Evolutionary conservation across 2,113 vertebrate species (phyloP), one percentile per base, ranked within the genome.

Genomic region (Acanthochromis polyacanthus): DNA sequence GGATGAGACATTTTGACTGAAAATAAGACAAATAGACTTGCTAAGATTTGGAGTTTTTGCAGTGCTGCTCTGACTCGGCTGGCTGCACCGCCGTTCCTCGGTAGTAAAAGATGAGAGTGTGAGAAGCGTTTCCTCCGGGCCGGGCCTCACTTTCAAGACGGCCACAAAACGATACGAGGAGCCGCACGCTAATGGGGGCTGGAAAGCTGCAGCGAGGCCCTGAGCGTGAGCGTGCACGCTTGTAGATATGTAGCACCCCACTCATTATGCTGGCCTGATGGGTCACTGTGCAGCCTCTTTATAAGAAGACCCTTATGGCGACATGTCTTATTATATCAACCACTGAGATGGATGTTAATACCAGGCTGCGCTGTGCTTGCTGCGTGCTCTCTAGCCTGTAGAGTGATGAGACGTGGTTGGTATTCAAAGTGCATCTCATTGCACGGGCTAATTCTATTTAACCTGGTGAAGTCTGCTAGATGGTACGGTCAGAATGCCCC

Each of bases 401-500:
- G 81, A 84, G 71, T 32, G 84, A 79, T 63, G 83, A 78, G 78
- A 81, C 15, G n/a, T 32, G 30, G 81, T 81, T 86, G 86, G 82
- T 81, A 87, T 91, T 89, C 82, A 25, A 12, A 76, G 77, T 71
- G 84, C 71, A 78, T 91, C 85, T 86, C 77, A 59, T 84, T 72
- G 85, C 86, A 58, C 40, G 71, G 82, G 85, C 86, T 89, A 90
- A 89, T 91, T 92, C 87, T 87, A 68, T 89, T 91, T 88, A 91
- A 90, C 89, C 92, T 62, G 82, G 61, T 75, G 82, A 84, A 88
- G 84, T 85, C 83, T 83, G 82, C 83, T 66, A 1, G 86, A 88
- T 73, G 82, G 85, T 80, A 56, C 82, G 78, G 89, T 83, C 75
- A 80, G 67, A 84, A 86, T 82, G 76, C 88, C 84, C 86, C 75